Conservation (phyloP, 2,113 vertebrate species). For the Halcyon malimbica region DNA sequence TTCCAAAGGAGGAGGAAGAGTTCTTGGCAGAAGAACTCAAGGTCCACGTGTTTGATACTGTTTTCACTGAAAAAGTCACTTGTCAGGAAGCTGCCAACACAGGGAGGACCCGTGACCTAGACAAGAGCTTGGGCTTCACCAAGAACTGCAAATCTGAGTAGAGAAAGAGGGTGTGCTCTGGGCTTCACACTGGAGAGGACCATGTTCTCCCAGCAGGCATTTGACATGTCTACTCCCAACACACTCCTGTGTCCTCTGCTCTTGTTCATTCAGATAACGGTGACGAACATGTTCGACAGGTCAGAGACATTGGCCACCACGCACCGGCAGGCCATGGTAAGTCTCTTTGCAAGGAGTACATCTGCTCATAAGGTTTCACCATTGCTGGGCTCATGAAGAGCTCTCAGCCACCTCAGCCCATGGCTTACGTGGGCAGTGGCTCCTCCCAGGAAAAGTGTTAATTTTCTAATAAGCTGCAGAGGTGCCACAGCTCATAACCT, state of each 20-base stretch:
- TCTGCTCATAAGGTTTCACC: not conserved
- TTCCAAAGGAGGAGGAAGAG: not conserved
- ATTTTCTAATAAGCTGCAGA: not conserved
- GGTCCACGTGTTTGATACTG: not conserved
- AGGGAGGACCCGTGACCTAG: not conserved
- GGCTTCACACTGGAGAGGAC: not conserved
- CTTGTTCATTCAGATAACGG: not conserved
- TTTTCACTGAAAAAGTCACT: not conserved
- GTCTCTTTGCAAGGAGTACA: not conserved
- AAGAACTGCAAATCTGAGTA: not conserved
- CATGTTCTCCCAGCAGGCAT: not conserved
- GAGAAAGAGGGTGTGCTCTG: not conserved
- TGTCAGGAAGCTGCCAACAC: not conserved
- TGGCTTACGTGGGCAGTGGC: not conserved
- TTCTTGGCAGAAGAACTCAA: not conserved
- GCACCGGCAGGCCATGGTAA: not conserved
- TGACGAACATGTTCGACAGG: not conserved
- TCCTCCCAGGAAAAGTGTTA: not conserved
- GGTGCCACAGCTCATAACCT: not conserved
- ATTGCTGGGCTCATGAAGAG: not conserved
- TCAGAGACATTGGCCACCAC: conserved; percentile 25
- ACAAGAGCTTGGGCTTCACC: not conserved
- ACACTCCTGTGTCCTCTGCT: not conserved
- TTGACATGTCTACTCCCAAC: not conserved
- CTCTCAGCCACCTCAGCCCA: not conserved